Percentiles rank a stretch among this genome's conserved stretches.
Evolutionary conservation across 2,797 vertebrate genomes (phyloP).

Genomic region (Hemitrygon akajei): DNA sequence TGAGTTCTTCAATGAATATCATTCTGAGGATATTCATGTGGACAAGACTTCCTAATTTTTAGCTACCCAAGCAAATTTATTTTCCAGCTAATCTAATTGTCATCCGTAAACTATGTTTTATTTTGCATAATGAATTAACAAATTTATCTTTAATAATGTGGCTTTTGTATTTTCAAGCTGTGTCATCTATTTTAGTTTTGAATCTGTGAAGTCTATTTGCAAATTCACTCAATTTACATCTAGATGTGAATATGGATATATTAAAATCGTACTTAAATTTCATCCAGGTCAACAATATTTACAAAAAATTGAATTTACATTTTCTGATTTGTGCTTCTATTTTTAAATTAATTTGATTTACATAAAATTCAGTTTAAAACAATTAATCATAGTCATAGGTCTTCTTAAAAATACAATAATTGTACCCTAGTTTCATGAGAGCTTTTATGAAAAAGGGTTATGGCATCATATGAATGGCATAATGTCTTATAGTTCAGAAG

Average conservation of each 20-base stretch:
- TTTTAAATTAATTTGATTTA: neutral
- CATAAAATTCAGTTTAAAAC: neutral
- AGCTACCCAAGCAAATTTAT: neutral
- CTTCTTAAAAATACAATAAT: neutral
- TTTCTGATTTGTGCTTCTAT: neutral
- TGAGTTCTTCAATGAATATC: neutral
- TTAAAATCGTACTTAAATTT: neutral
- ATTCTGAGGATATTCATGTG: neutral
- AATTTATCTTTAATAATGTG: neutral
- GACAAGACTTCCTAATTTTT: neutral
- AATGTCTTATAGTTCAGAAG: no score
- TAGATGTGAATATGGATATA: neutral
- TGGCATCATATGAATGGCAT: neutral
- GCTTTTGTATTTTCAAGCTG: neutral
- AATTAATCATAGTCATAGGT: neutral
- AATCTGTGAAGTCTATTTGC: neutral
- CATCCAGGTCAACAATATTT: neutral
- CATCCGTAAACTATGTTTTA: neutral
- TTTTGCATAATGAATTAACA: neutral
- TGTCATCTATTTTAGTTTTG: neutral
- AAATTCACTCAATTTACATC: slow-evolving; percentile 13
- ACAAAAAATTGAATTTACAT: neutral
- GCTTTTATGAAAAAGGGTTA: neutral
- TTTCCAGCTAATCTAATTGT: neutral
- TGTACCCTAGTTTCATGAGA: neutral